Conservation (phyloP, 2,888 invertebrate species). For the Geophilus truncorum region DNA sequence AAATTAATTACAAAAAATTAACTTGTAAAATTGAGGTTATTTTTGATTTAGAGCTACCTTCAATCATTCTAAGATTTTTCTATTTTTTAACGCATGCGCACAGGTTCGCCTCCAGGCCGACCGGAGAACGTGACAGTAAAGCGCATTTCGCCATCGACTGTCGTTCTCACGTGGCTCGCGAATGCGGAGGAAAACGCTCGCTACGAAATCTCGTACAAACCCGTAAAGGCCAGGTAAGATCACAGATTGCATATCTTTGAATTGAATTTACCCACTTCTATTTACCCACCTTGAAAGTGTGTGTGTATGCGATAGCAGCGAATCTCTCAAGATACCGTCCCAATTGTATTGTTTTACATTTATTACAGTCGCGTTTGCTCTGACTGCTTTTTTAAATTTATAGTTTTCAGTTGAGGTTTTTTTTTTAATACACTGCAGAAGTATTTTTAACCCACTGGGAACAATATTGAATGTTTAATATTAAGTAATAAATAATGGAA, state of each 20-base stretch:
- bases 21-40: too few relatives aligned
- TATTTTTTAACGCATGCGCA: conserved; percentile 2
- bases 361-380: not conserved
- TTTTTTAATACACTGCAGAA: not conserved
- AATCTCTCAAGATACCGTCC: not conserved
- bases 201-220: conserved; percentile 86
- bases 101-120: conserved; percentile 9
- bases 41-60: not conserved
- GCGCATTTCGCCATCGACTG: conserved; percentile 77
- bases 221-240: conserved; percentile 80
- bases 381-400: not conserved
- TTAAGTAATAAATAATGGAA: too few relatives aligned
- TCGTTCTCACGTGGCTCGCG: conserved; percentile 76
- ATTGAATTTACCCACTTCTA: not conserved
- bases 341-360: not conserved
- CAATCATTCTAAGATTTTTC: not conserved
- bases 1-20: too few relatives aligned
- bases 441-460: not conserved
- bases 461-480: not conserved
- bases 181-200: conserved; percentile 69
- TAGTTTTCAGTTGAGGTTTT: not conserved
- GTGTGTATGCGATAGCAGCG: not conserved
- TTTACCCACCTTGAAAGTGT: not conserved
- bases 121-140: conserved; percentile 83
- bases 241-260: not conserved